These are phyloP conservation scores for Oscheius sp. DNA, from an alignment of 2,888 invertebrate genomes.

Conservation along the genomic window DNA sequence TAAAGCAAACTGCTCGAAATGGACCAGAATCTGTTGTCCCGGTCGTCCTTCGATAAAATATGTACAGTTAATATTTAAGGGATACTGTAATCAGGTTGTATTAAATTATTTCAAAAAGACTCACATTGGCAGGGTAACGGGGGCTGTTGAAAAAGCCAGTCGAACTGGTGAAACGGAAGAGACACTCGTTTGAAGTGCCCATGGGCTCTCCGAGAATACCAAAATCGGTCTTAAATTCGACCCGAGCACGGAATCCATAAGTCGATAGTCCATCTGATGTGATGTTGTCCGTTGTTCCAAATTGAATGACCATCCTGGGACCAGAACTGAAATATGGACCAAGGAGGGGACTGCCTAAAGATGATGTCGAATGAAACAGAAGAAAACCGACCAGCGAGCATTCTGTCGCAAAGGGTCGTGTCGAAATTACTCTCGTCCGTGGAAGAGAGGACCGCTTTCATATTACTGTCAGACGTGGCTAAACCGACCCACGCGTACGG, in stretches of 20 bases:
- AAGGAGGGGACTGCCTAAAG: constrained; percentile 43
- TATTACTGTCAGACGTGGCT: constrained; percentile 58
- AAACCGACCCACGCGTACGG: constrained; percentile 66
- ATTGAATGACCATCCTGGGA: constrained; percentile 74
- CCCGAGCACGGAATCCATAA: constrained; percentile 74
- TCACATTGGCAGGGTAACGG: constrained; percentile 70
- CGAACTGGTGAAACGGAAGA: constrained; percentile 73
- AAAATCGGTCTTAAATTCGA: constrained; percentile 76
- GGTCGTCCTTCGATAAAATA: constrained; percentile 74
- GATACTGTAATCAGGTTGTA: constrained; percentile 72
- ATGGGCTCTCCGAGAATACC: constrained; percentile 75
- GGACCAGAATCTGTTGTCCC: constrained; percentile 67
- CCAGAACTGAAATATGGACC: constrained; percentile 67
- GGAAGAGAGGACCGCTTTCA: constrained; percentile 58
- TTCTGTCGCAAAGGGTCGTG: constrained; percentile 64
- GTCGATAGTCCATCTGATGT: constrained; percentile 51
- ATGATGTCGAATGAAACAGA: background rate
- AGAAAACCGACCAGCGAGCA: constrained; percentile 34
- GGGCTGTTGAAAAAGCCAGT: constrained; percentile 76
- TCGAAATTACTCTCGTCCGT: constrained; percentile 69
- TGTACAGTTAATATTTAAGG: constrained; percentile 74
- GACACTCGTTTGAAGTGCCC: constrained; percentile 74
- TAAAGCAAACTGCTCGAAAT: constrained; percentile 71
- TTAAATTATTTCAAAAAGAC: background rate
- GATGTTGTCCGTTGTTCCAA: constrained; percentile 71